Base-by-base conservation (phyloP, 2,888 invertebrate species). In the Macrosiphum euphorbiae region DNA sequence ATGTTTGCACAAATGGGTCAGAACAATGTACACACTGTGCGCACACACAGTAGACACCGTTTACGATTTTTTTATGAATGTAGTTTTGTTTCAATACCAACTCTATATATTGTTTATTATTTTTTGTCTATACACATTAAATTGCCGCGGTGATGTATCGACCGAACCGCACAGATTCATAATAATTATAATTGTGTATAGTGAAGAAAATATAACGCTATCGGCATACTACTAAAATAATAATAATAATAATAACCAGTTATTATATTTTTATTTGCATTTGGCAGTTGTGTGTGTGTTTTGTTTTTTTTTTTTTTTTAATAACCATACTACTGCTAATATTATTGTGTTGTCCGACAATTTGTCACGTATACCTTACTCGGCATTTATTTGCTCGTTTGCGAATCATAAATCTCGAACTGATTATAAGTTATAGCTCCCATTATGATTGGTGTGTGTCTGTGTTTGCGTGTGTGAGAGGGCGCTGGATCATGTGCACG, bases 231-330 rank as follows among this genome's bases (percentile, higher is more conserved):
- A 78, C 16, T n/a, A 61, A 11, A 61, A 61, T 58, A 61, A 61
- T 67, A 67, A 67, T 35, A 78, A 20, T 78, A 78, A 67, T 67
- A n/a, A 67, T 78, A 78, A 78, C 78, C 35, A 78, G 78, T 78
- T 35, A 78, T 78, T 78, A 78, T 78, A 78, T 78, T 78, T 78
- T 35, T 78, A 78, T 78, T 78, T 78, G 78, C 78, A 78, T 78
- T 78, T 35, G 35, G 28, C 44, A 44, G 10, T 61, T 28, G 61
- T 61, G 61, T 28, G 61, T 61, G 61, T 28, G 58, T 58, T 61
- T 0, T 26, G 61, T 61, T 28, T 11, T 2, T 11, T 26, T 28
- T 67, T 67, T 13, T 67, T 67, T 67, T n/a, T 78, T 20, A 78
- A 24, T 35, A 20, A 78, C 35, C 78, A 35, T 35, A 35, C 35